Conservation (phyloP, 2,888 invertebrate genomes). For the Mamestra brassicae region DNA sequence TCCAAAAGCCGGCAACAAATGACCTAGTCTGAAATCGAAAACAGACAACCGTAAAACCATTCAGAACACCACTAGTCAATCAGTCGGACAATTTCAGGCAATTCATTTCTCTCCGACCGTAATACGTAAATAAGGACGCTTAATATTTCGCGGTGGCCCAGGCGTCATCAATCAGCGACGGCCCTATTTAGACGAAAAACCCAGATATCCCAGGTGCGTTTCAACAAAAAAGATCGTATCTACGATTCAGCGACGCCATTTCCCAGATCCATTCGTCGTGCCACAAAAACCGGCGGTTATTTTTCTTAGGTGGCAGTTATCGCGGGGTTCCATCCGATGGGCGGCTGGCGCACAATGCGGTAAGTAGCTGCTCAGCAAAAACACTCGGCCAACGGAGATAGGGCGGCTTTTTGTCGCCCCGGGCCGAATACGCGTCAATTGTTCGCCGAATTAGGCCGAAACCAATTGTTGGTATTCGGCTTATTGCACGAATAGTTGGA, state of each 20-base stretch:
- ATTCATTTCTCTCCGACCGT: slow-evolving; percentile 4
- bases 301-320: slow-evolving; percentile 71
- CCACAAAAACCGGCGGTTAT: slow-evolving; percentile 68
- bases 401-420: slow-evolving; percentile 58
- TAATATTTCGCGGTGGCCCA: slow-evolving; percentile 27
- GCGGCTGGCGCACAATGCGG: slow-evolving; percentile 67
- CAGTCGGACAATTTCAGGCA: slow-evolving; percentile 6
- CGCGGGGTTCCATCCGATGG: slow-evolving; percentile 66
- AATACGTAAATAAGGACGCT: slow-evolving; percentile 41
- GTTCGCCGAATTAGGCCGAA: slow-evolving; percentile 58
- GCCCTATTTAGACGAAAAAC: slow-evolving; percentile 53
- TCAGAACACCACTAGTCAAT: slow-evolving; percentile 8
- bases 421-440: slow-evolving; percentile 53
- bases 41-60: not conserved
- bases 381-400: slow-evolving; percentile 69
- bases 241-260: slow-evolving; percentile 57
- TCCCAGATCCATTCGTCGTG: slow-evolving; percentile 60
- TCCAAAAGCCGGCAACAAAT: not conserved
- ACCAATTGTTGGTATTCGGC: slow-evolving; percentile 52
- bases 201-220: slow-evolving; percentile 62
- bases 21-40: not conserved
- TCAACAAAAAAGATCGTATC: slow-evolving; percentile 66
- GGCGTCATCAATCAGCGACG: slow-evolving; percentile 58
- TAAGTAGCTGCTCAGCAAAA: slow-evolving; percentile 71
- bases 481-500: slow-evolving; percentile 30